Percentiles rank a stretch among this genome's conserved stretches.
Conservation (phyloP, 2,113 vertebrate genomes). For the Rafetus swinhoei region DNA sequence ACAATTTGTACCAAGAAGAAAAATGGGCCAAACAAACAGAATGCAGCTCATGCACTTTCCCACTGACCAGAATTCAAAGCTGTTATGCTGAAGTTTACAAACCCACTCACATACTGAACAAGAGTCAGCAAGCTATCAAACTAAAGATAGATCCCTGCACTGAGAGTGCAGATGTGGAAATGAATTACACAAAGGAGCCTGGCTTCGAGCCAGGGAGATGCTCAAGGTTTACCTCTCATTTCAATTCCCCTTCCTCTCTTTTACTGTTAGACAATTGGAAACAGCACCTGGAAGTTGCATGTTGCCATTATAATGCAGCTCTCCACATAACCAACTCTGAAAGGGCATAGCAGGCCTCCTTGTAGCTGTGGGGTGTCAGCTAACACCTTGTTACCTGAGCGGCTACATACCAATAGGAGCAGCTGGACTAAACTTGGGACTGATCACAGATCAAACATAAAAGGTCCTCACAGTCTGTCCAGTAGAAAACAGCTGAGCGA, state of each 20-base stretch:
- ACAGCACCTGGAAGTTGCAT: not conserved
- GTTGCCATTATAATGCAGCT: not conserved
- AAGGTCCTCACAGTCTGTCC: not conserved
- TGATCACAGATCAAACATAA: not conserved
- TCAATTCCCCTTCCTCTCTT: not conserved
- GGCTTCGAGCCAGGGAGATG: not conserved
- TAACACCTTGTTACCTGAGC: not conserved
- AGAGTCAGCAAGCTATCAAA: not conserved
- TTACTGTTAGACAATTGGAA: not conserved
- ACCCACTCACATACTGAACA: not conserved
- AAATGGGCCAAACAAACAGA: not conserved
- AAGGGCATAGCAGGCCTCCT: not conserved
- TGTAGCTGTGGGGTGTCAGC: not conserved
- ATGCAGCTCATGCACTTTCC: not conserved
- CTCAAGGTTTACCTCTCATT: not conserved
- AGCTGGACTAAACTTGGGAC: too few species aligned
- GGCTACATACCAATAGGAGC: not conserved
- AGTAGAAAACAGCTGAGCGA: accelerated
- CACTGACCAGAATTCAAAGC: not conserved
- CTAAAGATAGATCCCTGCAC: not conserved
- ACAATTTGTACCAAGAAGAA: not conserved
- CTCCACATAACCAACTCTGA: not conserved
- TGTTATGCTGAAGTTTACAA: not conserved
- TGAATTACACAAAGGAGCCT: not conserved
- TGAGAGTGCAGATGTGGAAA: not conserved